Evolutionary conservation across 2,797 vertebrate genomes (phyloP).

Genomic region (Erithacus rubecula): DNA sequence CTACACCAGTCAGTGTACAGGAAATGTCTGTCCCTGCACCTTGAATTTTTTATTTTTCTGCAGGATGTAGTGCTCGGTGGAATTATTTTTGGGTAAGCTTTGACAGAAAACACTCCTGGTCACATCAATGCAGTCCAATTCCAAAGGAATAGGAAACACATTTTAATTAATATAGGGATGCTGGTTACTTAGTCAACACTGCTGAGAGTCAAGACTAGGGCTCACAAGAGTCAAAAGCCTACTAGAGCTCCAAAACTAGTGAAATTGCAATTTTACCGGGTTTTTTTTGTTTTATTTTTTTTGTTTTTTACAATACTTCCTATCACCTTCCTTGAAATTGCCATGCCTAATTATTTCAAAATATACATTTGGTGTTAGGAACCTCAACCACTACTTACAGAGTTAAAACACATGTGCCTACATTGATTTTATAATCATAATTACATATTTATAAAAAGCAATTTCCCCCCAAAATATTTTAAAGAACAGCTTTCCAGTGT

Average conservation of each 20-base stretch:
- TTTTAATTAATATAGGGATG: background rate
- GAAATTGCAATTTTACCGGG: background rate
- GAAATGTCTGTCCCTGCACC: background rate
- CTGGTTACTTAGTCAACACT: background rate
- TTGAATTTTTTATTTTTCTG: background rate
- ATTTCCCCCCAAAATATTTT: background rate
- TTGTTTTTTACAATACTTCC: background rate
- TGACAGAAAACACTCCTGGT: background rate
- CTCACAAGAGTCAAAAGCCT: background rate
- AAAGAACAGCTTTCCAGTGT: background rate
- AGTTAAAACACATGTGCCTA: accelerated
- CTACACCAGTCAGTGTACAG: background rate
- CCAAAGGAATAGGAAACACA: background rate
- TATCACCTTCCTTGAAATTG: background rate
- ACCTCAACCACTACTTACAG: background rate
- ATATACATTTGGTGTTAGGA: background rate
- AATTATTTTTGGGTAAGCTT: background rate
- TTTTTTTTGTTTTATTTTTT: too few relatives aligned
- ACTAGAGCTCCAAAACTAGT: accelerated
- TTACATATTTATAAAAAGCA: background rate
- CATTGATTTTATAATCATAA: background rate
- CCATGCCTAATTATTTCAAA: background rate
- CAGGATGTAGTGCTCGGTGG: background rate
- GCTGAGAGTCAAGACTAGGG: background rate
- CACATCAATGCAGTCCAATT: background rate